Conservation (phyloP, 2,113 vertebrate species). For the Chiloscyllium plagiosum region DNA sequence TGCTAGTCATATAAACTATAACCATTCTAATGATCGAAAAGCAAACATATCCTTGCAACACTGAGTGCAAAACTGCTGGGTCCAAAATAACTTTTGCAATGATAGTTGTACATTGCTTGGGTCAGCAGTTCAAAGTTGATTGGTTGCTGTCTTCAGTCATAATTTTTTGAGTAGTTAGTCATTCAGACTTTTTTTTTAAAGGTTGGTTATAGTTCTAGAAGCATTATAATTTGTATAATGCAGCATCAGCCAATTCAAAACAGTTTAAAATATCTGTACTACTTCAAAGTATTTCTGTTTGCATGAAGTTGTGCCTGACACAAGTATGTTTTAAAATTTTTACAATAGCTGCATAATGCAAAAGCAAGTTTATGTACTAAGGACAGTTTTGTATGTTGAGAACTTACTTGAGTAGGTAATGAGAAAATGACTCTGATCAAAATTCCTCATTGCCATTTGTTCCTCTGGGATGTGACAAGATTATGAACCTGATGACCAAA, state of each 20-base stretch:
- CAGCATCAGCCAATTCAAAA: background rate
- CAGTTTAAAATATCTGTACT: background rate
- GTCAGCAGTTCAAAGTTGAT: conserved; percentile 22
- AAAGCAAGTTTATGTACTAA: background rate
- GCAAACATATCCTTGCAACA: background rate
- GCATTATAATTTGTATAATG: conserved; percentile 16
- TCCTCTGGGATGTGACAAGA: background rate
- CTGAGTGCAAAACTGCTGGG: background rate
- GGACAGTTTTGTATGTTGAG: background rate
- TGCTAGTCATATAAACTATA: background rate
- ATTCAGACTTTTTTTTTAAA: background rate
- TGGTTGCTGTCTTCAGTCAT: background rate
- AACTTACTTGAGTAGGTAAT: background rate
- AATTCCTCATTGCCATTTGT: background rate
- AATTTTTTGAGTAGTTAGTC: conserved; percentile 14
- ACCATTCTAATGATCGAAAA: background rate
- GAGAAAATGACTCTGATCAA: background rate
- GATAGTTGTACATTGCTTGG: background rate
- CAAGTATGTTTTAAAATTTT: background rate
- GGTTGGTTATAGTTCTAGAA: background rate
- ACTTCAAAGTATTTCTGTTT: background rate
- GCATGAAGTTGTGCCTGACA: background rate
- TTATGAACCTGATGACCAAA: background rate
- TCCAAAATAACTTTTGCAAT: conserved; percentile 2
- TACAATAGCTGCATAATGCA: background rate